These are phyloP conservation scores for Pelusios castaneus DNA, from an alignment of 2,113 vertebrate species.

Conservation along the genomic window DNA sequence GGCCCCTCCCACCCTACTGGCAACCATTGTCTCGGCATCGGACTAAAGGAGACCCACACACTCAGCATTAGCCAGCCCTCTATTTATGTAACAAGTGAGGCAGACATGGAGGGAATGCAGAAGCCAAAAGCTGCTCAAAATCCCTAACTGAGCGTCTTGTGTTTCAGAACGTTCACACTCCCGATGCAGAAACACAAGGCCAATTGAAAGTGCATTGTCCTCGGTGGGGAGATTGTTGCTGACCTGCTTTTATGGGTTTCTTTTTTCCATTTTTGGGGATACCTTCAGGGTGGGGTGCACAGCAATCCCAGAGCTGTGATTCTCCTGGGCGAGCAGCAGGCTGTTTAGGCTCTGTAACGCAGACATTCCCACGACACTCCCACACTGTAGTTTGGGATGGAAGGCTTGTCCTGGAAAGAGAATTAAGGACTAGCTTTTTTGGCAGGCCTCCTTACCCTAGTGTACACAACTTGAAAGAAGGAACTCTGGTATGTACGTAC, in stretches of 20 bases:
- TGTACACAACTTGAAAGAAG: not conserved
- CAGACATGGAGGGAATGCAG: not conserved
- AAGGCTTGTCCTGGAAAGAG: not conserved
- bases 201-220: not conserved
- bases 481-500: not conserved
- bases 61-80: not conserved
- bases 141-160: accelerated
- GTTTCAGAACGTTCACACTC: too few species aligned
- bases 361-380: not conserved
- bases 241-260: not conserved
- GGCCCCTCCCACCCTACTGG: not conserved
- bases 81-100: not conserved
- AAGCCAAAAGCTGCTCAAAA: not conserved
- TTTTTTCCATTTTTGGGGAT: not conserved
- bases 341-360: not conserved
- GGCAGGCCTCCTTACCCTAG: too few species aligned
- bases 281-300: not conserved
- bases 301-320: not conserved
- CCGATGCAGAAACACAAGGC: not conserved
- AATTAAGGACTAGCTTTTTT: not conserved
- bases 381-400: not conserved
- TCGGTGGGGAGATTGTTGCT: not conserved
- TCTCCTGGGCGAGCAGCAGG: not conserved
- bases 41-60: not conserved
- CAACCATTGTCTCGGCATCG: not conserved